Percentiles rank a stretch among this genome's conserved stretches.
These are phyloP conservation scores for Tipula lateralis DNA, from an alignment of 2,888 invertebrate species.

Conservation along the genomic window DNA sequence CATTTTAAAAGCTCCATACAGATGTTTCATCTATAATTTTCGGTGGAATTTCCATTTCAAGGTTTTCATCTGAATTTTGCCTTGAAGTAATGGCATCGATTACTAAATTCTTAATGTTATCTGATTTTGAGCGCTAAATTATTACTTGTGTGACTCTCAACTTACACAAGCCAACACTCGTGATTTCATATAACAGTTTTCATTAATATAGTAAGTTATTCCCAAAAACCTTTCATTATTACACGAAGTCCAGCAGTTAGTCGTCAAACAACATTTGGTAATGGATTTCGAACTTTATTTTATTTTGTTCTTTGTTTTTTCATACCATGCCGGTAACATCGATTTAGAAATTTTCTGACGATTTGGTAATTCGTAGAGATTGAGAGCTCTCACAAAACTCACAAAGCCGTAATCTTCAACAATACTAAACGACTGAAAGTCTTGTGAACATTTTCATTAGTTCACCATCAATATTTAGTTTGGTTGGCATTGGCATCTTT, in stretches of 20 bases:
- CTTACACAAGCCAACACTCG: conserved; percentile 37
- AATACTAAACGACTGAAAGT: conserved; percentile 36
- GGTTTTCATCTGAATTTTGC: no score
- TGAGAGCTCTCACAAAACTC: conserved; percentile 33
- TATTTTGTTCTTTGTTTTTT: conserved; percentile 33
- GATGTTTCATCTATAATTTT: no score
- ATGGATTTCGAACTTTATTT: conserved; percentile 34
- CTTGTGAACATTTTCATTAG: conserved; percentile 38
- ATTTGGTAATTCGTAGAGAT: conserved; percentile 35
- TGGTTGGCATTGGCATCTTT: neutral
- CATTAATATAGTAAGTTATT: conserved; percentile 38
- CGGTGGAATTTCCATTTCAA: no score
- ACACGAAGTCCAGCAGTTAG: conserved; percentile 41
- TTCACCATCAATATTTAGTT: neutral
- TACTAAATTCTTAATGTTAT: no score
- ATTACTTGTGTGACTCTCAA: conserved; percentile 37
- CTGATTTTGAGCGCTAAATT: no score
- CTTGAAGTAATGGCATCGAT: no score
- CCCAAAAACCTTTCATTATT: conserved; percentile 39
- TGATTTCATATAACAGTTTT: conserved; percentile 38
- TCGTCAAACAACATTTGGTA: conserved; percentile 38
- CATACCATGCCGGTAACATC: neutral
- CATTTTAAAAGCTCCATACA: no score
- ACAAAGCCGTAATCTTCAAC: conserved; percentile 32
- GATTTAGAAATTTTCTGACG: conserved; percentile 33